phyloP scores from a whole-genome alignment of 1,140 invertebrate genomes.

The Nylanderia fulva region DNA sequence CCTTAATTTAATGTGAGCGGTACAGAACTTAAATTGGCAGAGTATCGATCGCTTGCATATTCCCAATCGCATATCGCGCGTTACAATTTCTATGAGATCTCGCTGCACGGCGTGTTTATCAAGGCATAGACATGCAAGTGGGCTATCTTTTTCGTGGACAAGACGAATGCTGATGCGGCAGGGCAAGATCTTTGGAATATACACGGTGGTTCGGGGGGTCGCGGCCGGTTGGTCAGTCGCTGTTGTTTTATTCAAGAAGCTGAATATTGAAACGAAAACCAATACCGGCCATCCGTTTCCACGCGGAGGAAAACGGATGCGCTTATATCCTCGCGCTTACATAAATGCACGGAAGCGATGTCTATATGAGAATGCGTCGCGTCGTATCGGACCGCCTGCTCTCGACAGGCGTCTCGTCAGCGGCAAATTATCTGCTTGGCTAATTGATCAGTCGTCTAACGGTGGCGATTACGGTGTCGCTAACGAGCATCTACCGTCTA shows the following conservation, averaged over 20 bases:
- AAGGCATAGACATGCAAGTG: slow-evolving; percentile 42
- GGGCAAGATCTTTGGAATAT: slow-evolving; percentile 51
- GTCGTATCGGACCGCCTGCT: background rate
- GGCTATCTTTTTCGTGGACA: slow-evolving; percentile 55
- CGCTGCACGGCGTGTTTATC: slow-evolving; percentile 31
- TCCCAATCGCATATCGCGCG: slow-evolving; percentile 6
- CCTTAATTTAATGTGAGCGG: no score
- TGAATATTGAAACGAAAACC: slow-evolving; percentile 75
- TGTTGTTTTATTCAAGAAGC: slow-evolving; percentile 76
- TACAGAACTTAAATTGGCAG: background rate
- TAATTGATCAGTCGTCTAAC: slow-evolving; percentile 69
- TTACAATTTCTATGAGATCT: slow-evolving; percentile 16
- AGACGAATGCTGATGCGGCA: slow-evolving; percentile 47
- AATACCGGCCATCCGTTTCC: slow-evolving; percentile 69
- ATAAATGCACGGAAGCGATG: slow-evolving; percentile 51
- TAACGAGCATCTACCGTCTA: slow-evolving; percentile 35
- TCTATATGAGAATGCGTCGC: slow-evolving; percentile 35
- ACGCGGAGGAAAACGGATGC: slow-evolving; percentile 53
- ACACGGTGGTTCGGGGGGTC: background rate
- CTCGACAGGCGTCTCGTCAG: slow-evolving; percentile 37
- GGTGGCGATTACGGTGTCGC: slow-evolving; percentile 57
- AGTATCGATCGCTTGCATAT: background rate
- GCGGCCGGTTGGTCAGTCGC: slow-evolving; percentile 55
- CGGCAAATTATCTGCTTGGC: slow-evolving; percentile 63
- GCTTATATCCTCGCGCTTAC: slow-evolving; percentile 61